Base-by-base conservation (phyloP, 2,888 invertebrate genomes). In the Margaritifera margaritifera region DNA sequence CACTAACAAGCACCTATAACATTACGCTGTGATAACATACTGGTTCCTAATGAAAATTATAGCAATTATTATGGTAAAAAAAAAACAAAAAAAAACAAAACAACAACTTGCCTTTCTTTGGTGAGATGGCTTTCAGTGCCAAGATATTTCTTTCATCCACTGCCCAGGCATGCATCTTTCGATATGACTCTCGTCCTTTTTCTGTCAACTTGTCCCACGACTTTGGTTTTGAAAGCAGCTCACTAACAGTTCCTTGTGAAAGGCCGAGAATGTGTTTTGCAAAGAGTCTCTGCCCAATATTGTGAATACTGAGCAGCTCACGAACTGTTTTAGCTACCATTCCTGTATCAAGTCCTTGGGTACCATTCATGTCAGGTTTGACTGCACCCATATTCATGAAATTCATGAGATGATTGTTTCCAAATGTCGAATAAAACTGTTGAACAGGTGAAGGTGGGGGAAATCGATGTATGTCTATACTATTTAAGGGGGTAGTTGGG, bases 121-220 rank as follows among this genome's bases (percentile, higher is more conserved):
- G 90, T 92, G 98, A 97, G 90, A 99, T 94, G 81, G 97, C 96
- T 92, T 99, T 99, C 90, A 99, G 94, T 85, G 98, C 94, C 92
- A 97, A 93, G 87, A 99, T 96, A 87, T 99, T 98, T 87, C 95
- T 95, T 89, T 98, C 98, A 92, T 99, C 99, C 90, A 95, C 95
- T 81, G 98, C 97, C 99, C 99, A 99, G 86, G 97, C 97, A 92
- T 98, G 97, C 97, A 99, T 99, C 92, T 99, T 98, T 87, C 99
- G 92, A 92, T 99, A 99, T 85, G 98, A 98, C 92, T 99, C 99
- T 68, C 99, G 92, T 53, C 99, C 99, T 91, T 99, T 99, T 92
- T 99, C 99, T 70, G 99, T 99, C 88, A 99, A 92, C 91, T 99
- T 99, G 92, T 98, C 98, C 99, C 99, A 99, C 20, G 98, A 98